phyloP scores from a whole-genome alignment of 2,113 vertebrate species.

The Onychorhynchus coronatus region DNA sequence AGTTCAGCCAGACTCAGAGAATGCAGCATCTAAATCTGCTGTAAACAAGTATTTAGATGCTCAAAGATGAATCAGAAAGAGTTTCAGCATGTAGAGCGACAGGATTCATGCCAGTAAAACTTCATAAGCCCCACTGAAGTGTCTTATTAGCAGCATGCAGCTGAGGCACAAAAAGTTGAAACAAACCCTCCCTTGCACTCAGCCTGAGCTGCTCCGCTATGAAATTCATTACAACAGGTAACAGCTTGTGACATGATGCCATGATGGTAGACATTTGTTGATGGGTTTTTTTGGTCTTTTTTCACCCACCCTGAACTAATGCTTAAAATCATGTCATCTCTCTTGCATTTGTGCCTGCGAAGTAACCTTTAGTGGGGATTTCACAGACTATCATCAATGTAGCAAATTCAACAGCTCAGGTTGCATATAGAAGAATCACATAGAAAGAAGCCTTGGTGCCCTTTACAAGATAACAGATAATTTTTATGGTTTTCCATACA shows the following conservation, averaged over 20 bases:
- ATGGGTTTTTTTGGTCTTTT: fast-evolving
- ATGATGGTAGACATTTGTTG: too few relatives aligned
- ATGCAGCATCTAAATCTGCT: background rate
- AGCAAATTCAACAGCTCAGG: background rate
- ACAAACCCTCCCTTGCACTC: background rate
- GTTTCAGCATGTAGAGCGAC: background rate
- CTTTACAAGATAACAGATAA: background rate
- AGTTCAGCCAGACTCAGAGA: background rate
- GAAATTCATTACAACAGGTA: background rate
- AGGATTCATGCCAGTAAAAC: background rate
- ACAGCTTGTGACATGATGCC: background rate
- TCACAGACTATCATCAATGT: background rate
- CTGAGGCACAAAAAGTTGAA: background rate
- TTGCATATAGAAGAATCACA: fast-evolving
- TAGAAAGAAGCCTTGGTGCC: background rate
- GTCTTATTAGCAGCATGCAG: fast-evolving
- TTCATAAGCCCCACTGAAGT: background rate
- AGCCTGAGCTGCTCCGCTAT: background rate
- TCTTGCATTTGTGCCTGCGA: background rate
- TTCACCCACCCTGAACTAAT: too few relatives aligned
- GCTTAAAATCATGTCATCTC: fast-evolving
- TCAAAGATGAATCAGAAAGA: background rate
- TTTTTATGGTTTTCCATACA: background rate
- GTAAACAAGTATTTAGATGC: background rate
- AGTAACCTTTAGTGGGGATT: background rate